Evolutionary conservation across 2,888 invertebrate genomes (phyloP).

Genomic region (Tinea trinotella): DNA sequence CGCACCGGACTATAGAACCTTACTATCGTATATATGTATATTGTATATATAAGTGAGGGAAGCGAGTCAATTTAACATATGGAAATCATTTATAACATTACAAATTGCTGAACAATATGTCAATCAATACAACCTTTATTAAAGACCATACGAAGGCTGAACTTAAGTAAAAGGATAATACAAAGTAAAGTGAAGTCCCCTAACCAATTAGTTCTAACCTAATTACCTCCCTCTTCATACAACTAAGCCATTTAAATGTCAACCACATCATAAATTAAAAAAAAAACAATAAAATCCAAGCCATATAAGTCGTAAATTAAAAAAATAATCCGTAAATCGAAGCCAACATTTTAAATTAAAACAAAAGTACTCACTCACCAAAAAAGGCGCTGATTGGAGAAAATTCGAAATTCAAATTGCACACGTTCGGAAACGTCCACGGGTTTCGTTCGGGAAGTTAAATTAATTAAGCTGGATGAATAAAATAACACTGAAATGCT

Average conservation of each 20-base stretch:
- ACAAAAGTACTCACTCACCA: neutral
- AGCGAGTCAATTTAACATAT: too few species aligned
- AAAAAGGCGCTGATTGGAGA: neutral
- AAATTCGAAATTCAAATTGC: constrained; percentile 7
- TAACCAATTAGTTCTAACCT: constrained; percentile 58
- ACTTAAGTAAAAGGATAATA: neutral
- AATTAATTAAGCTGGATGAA: neutral
- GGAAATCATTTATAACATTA: neutral
- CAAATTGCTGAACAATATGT: neutral
- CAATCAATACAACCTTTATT: neutral
- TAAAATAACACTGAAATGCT: constrained; percentile 8
- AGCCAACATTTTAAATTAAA: neutral
- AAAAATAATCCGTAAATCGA: neutral
- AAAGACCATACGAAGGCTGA: neutral
- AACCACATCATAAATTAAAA: neutral
- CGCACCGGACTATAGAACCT: too few species aligned
- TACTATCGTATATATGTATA: too few species aligned
- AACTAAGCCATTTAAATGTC: constrained; percentile 30
- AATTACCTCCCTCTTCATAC: constrained; percentile 43
- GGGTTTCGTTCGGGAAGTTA: neutral
- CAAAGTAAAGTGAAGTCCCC: constrained; percentile 25
- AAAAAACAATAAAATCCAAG: neutral
- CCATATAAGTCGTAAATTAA: neutral
- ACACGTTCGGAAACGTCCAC: neutral
- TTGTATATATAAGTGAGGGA: too few species aligned